Conservation (phyloP, 2,888 invertebrate genomes). For the Tetragonula carbonaria region DNA sequence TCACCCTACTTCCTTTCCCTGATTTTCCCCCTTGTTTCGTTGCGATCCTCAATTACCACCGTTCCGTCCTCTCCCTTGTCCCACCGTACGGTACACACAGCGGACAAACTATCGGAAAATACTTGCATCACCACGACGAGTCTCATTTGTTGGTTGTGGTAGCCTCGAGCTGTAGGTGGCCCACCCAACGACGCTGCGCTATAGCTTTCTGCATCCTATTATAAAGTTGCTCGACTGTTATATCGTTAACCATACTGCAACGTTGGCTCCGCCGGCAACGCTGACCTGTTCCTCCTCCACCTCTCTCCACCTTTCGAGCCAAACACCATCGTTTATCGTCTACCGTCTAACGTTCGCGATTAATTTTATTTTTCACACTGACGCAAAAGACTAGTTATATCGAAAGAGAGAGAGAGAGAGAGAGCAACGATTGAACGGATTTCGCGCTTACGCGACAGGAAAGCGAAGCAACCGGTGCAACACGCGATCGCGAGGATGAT, state of each 20-base stretch:
- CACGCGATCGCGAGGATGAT: not conserved
- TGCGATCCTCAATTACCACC: not conserved
- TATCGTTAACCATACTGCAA: slow-evolving; percentile 59
- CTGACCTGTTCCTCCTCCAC: not conserved
- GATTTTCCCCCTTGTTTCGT: not conserved
- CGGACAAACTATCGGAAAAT: slow-evolving; percentile 54
- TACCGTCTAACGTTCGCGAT: slow-evolving; percentile 4
- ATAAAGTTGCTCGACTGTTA: slow-evolving; percentile 59
- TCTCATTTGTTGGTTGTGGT: slow-evolving; percentile 35
- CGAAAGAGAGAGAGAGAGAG: not conserved
- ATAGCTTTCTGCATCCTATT: slow-evolving; percentile 52
- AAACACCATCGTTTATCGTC: not conserved
- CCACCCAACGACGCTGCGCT: slow-evolving; percentile 26
- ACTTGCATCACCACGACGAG: slow-evolving; percentile 42
- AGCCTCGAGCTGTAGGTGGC: slow-evolving; percentile 24
- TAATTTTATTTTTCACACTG: slow-evolving; percentile 15
- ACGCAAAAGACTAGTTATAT: slow-evolving; percentile 21
- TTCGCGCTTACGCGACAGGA: not conserved
- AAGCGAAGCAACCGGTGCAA: not conserved
- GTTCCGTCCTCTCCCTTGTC: not conserved
- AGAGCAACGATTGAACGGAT: slow-evolving; percentile 11
- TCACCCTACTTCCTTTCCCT: not conserved
- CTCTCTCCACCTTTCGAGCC: not conserved
- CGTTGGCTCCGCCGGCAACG: slow-evolving; percentile 12
- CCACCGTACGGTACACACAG: not conserved